phyloP scores from a whole-genome alignment of 2,888 invertebrate genomes.

The Coecobrya sp. region DNA sequence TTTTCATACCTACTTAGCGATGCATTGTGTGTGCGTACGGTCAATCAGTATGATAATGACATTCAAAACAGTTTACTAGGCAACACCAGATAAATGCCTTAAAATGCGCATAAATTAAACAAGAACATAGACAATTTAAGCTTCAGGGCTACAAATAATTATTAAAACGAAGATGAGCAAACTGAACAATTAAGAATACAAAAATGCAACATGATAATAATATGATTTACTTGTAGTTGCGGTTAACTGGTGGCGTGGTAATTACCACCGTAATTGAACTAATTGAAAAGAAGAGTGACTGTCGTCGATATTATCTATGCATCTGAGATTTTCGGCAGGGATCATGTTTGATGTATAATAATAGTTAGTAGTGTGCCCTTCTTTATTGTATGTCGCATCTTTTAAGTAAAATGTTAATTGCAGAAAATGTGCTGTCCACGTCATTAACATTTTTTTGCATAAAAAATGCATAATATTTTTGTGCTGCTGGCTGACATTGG shows the following conservation, averaged over 20 bases:
- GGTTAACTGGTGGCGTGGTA: background rate
- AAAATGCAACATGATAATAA: background rate
- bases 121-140: background rate
- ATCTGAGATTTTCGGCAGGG: background rate
- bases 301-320: background rate
- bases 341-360: too few species aligned
- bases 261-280: conserved; percentile 27
- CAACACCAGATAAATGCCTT: background rate
- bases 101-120: conserved; percentile 50
- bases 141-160: background rate
- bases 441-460: conserved; percentile 39
- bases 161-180: background rate
- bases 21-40: conserved; percentile 2
- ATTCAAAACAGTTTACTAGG: conserved; percentile 36
- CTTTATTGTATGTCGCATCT: background rate
- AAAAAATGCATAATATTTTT: conserved; percentile 7
- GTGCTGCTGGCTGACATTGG: conserved; percentile 37
- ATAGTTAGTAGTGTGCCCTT: too few species aligned
- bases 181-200: background rate
- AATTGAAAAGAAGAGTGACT: conserved; percentile 47
- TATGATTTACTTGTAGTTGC: conserved; percentile 8
- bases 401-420: background rate
- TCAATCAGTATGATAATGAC: conserved; percentile 52
- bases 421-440: conserved; percentile 20
- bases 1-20: background rate